Base-by-base conservation (phyloP, 2,888 invertebrate genomes). In the Brachyptera risi region DNA sequence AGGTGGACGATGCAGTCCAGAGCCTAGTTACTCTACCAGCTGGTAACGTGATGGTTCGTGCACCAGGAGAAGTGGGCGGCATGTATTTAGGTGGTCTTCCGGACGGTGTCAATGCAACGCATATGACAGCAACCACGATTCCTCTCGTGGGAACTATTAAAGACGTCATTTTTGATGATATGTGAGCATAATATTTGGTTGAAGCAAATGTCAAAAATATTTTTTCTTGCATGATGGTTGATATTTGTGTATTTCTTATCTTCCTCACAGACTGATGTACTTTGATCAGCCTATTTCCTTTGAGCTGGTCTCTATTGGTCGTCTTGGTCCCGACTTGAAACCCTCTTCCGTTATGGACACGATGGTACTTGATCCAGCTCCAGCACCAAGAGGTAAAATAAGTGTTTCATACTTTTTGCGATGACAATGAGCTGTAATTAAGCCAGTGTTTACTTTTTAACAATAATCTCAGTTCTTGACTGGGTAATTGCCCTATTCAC, bases 161-260 rank as follows among this genome's bases (percentile, higher is more conserved):
- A 62, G 93, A 96, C 73, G 81, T 92, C 19, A 87, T 92, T 58
- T 85, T 93, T 64, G 90, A 92, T 70, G 84, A 86, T 38, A 79
- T 82, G 91, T 90, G 74, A 83, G 86, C 78, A 50, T 38, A 24
- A 26, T 4, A 38, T 11, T 51, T 49, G 21, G 4, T 62, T 60
- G 35, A 40, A 15, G 7, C 40, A 40, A 40, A 15, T 40, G 7
- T 15, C 4, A 40, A n/a, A 15, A n/a, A 15, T 40, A n/a, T 9
- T 15, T 40, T 40, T 40, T n/a, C 40, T 40, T 4, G n/a, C 40
- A 11, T 15, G 9, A 40, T 11, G 35, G 5, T 7, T 7, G 11
- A 11, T 31, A 7, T 7, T n/a, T 15, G n/a, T 40, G 40, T 40
- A 40, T n/a, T 40, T 31, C 11, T 57, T 24, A 31, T 42, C 1